Conservation (phyloP, 2,113 vertebrate genomes). For the Sebastes fasciatus region DNA sequence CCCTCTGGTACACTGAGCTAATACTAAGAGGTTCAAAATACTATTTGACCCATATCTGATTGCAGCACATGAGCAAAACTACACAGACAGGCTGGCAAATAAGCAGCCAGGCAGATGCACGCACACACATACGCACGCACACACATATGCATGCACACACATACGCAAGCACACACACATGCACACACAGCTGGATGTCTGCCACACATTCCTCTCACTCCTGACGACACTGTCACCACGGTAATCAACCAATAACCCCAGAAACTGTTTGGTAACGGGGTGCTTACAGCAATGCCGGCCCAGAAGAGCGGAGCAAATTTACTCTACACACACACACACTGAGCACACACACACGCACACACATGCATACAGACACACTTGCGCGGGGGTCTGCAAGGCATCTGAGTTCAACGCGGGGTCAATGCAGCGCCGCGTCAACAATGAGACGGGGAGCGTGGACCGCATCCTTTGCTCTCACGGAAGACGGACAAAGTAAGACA, state of each 20-base stretch:
- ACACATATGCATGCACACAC: conserved; percentile 43
- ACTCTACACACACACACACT: conserved; percentile 56
- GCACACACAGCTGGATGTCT: conserved; percentile 72
- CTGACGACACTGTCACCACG: conserved; percentile 80
- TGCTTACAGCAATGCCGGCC: conserved; percentile 65
- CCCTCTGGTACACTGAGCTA: background rate
- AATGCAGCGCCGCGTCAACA: conserved; percentile 38
- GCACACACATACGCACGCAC: conserved; percentile 37
- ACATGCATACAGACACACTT: conserved; percentile 40
- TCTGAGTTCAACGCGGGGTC: conserved; percentile 75
- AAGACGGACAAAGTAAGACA: conserved; percentile 45
- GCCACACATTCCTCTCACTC: conserved; percentile 79
- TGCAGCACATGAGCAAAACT: conserved; percentile 44
- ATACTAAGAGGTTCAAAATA: conserved; percentile 18
- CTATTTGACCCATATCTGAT: conserved; percentile 24
- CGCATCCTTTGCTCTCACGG: conserved; percentile 56
- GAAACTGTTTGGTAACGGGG: conserved; percentile 78
- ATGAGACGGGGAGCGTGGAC: conserved; percentile 41
- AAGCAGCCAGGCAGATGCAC: conserved; percentile 48
- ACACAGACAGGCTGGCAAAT: conserved; percentile 54
- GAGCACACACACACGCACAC: conserved; percentile 31
- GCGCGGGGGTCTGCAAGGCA: conserved; percentile 51
- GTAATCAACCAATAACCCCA: conserved; percentile 82
- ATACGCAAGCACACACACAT: conserved; percentile 39
- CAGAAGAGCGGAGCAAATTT: conserved; percentile 78